phyloP scores from a whole-genome alignment of 2,888 invertebrate genomes.

The Eristalis intricaria region DNA sequence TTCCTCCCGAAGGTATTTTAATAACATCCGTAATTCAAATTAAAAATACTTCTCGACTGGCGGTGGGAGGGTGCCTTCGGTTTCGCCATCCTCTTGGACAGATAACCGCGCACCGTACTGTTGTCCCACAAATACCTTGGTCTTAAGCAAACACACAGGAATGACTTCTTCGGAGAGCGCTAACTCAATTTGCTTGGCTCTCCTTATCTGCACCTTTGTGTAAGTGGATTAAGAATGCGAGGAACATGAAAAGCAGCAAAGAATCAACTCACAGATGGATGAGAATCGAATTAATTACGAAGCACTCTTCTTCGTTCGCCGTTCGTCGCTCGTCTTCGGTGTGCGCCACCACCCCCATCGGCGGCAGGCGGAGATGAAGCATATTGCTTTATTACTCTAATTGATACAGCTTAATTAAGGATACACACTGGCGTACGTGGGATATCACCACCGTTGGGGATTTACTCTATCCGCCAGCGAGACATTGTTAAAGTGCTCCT shows the following conservation, averaged over 20 bases:
- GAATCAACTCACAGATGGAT: constrained; percentile 60
- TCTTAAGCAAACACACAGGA: not conserved
- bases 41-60: constrained; percentile 55
- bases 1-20: constrained; percentile 48
- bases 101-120: no score
- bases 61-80: not conserved
- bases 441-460: constrained; percentile 70
- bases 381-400: constrained; percentile 71
- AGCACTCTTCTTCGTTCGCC: not conserved
- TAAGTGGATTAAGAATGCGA: constrained; percentile 62
- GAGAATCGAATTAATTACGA: constrained; percentile 68
- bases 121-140: constrained; percentile 26
- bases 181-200: constrained; percentile 57
- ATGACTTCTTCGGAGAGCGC: constrained; percentile 26
- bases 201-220: constrained; percentile 51
- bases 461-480: constrained; percentile 53
- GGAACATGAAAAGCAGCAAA: constrained; percentile 31
- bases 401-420: constrained; percentile 72
- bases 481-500: constrained; percentile 40
- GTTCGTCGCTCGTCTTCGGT: constrained; percentile 51
- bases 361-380: constrained; percentile 40
- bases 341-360: not conserved
- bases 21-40: constrained; percentile 60
- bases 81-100: not conserved
- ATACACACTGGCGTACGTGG: constrained; percentile 66